Evolutionary conservation across 2,888 invertebrate species (phyloP).

Genomic region (Adelphocoris suturalis): DNA sequence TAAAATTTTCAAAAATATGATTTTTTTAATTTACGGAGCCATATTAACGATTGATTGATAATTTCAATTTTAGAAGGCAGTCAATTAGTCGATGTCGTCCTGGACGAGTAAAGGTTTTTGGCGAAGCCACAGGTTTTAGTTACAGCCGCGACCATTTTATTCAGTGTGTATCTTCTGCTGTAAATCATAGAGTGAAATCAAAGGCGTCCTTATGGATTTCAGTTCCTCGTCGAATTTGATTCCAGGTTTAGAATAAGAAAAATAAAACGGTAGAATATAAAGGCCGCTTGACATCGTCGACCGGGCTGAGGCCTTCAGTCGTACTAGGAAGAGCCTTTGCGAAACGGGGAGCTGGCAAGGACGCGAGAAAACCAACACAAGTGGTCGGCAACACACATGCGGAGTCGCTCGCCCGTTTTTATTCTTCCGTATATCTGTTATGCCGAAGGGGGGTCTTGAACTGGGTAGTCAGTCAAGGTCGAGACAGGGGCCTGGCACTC

Average conservation of each 20-base stretch:
- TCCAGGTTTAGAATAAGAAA: constrained; percentile 4
- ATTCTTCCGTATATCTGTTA: constrained; percentile 49
- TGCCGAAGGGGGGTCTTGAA: constrained; percentile 29
- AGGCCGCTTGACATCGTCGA: not conserved
- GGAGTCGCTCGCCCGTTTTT: constrained; percentile 17
- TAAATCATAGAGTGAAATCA: not conserved
- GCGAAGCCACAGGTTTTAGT: too few species aligned
- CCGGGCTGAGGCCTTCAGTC: constrained; percentile 26
- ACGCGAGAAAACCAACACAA: constrained; percentile 49
- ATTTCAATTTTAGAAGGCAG: too few species aligned
- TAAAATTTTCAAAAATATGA: too few species aligned
- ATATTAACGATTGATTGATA: too few species aligned
- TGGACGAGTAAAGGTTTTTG: too few species aligned
- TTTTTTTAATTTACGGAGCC: too few species aligned
- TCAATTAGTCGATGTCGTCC: too few species aligned
- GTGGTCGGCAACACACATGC: constrained; percentile 44
- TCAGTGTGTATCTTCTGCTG: too few species aligned
- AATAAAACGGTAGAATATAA: not conserved
- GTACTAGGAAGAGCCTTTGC: constrained; percentile 52
- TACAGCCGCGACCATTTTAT: too few species aligned
- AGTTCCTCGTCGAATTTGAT: not conserved
- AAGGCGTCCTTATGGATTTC: not conserved
- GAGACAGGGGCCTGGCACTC: constrained; percentile 23
- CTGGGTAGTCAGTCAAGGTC: constrained; percentile 50
- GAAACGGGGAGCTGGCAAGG: constrained; percentile 42